phyloP scores from a whole-genome alignment of 2,797 vertebrate genomes.

The Chaetophractus vellerosus region DNA sequence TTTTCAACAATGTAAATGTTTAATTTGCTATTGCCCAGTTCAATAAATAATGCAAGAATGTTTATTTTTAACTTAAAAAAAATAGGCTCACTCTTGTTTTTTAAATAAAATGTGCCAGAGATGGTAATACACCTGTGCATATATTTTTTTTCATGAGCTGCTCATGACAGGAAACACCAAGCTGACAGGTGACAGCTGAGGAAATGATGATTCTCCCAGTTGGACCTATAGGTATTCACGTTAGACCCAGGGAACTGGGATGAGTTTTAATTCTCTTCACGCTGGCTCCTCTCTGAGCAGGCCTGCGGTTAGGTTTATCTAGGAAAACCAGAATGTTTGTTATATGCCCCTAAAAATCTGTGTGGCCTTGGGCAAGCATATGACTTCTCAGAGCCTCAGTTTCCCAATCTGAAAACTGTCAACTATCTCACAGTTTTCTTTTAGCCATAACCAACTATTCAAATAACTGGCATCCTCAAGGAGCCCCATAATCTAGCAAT shows the following conservation, averaged over 20 bases:
- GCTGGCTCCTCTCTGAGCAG: not conserved
- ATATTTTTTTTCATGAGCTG: not conserved
- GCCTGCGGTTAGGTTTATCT: not conserved
- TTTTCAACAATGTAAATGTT: conserved; percentile 9
- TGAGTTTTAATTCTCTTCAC: not conserved
- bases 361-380: not conserved
- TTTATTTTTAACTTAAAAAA: conserved; percentile 57
- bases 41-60: conserved; percentile 15
- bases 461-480: accelerated
- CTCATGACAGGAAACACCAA: not conserved
- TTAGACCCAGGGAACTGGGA: not conserved
- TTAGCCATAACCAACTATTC: not conserved
- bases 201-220: not conserved
- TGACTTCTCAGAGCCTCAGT: not conserved
- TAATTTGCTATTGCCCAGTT: not conserved
- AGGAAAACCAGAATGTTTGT: not conserved
- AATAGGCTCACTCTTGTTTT: not conserved
- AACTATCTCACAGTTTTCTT: not conserved
- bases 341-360: not conserved
- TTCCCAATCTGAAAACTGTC: not conserved
- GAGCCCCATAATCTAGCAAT: accelerated
- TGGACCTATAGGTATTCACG: not conserved
- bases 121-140: not conserved
- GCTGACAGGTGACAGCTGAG: not conserved
- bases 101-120: not conserved